phyloP scores from a whole-genome alignment of 2,888 invertebrate species.

The Aphidius colemani region DNA sequence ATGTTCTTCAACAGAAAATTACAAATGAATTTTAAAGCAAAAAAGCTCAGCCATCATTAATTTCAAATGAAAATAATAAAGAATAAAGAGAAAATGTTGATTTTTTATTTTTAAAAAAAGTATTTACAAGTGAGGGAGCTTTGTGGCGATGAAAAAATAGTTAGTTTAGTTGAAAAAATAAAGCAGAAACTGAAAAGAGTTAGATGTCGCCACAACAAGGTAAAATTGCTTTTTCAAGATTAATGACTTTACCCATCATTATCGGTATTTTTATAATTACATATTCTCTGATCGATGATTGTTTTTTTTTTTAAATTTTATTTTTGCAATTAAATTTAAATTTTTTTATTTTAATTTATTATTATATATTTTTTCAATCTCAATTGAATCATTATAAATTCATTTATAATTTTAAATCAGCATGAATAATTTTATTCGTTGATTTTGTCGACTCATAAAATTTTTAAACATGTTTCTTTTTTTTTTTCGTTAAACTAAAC shows the following conservation, averaged over 20 bases:
- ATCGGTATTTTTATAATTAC: conserved; percentile 47
- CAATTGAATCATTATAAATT: conserved; percentile 9
- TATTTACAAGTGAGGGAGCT: conserved; percentile 21
- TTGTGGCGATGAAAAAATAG: conserved; percentile 27
- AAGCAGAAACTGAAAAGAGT: conserved; percentile 32
- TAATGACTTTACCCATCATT: conserved; percentile 50
- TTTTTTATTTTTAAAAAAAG: not conserved
- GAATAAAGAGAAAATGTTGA: conserved; percentile 8
- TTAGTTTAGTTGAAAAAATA: conserved; percentile 29
- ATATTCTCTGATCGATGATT: conserved; percentile 8
- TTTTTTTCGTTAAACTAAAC: conserved; percentile 1
- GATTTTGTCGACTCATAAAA: not conserved
- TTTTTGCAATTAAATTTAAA: conserved; percentile 15
- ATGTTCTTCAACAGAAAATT: no score
- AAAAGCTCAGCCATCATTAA: not conserved
- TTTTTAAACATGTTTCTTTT: not conserved
- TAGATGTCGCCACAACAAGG: conserved; percentile 54
- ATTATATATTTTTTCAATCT: not conserved
- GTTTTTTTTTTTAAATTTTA: not conserved
- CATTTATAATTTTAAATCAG: conserved; percentile 17
- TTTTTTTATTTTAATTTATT: no score
- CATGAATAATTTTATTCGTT: conserved; percentile 10
- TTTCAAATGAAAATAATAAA: conserved; percentile 3
- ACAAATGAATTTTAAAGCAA: conserved; percentile 12
- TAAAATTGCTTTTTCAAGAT: conserved; percentile 55